Evolutionary conservation across 23 tunicate species (phyloP), one percentile per base, ranked within the genome.

Genomic region (Clavelina lepadiformis): DNA sequence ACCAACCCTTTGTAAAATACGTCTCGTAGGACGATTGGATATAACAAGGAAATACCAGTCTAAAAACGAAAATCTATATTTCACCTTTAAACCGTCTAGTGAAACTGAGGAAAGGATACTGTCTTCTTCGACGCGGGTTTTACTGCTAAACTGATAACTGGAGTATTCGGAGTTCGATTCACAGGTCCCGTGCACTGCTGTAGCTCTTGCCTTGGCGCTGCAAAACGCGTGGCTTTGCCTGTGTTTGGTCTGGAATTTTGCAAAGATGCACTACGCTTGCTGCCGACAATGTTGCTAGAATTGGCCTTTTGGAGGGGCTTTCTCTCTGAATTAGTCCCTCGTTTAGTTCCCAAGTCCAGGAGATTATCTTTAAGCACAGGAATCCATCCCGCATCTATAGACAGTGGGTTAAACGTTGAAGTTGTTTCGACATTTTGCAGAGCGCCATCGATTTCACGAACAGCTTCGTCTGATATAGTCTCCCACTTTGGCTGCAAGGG

Each of bases 211-310:
- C 84, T 27, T 3, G 84, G 84, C 0, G 84, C 75, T 13, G 46
- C 33, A 68, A 78, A 78, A 19, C 84, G 32, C 0, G 69, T 62
- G 46, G 75, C 75, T 78, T 78, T 78, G 35, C 80, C 80, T n/a
- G 71, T 30, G n/a, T 49, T 53, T 21, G 72, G 72, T 37, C 47
- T n/a, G n/a, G n/a, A n/a, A n/a, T n/a, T n/a, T n/a, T n/a, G n/a
- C n/a, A n/a, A n/a, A n/a, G n/a, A n/a, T n/a, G n/a, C n/a, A n/a
- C n/a, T n/a, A n/a, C n/a, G n/a, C n/a, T n/a, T n/a, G n/a, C n/a
- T n/a, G n/a, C n/a, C n/a, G n/a, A n/a, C n/a, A n/a, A n/a, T n/a
- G n/a, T n/a, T n/a, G n/a, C n/a, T n/a, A n/a, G n/a, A n/a, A n/a
- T n/a, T n/a, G n/a, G n/a, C n/a, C n/a, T n/a, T n/a, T n/a, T n/a